Evolutionary conservation across 1,140 invertebrate genomes (phyloP).

Genomic region (Caenorhabditis elegans): DNA sequence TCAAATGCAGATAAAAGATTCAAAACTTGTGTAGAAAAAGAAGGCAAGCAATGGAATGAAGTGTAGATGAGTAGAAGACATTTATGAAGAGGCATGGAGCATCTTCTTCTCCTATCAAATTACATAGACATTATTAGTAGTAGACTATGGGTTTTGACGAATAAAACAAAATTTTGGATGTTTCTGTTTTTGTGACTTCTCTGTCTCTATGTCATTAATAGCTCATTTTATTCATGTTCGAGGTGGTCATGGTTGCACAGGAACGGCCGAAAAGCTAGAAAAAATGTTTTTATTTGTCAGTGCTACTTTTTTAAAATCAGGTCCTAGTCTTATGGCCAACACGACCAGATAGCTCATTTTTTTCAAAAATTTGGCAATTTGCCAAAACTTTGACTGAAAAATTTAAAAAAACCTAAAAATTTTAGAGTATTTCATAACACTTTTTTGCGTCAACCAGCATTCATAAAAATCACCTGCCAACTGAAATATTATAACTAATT

Average conservation of each 20-base stretch:
- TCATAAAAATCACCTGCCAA: no score
- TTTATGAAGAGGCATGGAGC: neutral
- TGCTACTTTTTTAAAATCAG: no score
- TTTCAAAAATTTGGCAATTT: no score
- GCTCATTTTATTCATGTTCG: neutral
- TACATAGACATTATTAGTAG: slow-evolving; percentile 21
- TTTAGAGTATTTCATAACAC: no score
- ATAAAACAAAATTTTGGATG: neutral
- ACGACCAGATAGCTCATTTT: no score
- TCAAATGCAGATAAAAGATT: slow-evolving; percentile 1
- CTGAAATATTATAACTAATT: no score
- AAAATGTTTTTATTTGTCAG: no score
- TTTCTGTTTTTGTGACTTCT: neutral
- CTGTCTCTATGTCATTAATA: neutral
- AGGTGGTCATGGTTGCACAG: slow-evolving; percentile 8
- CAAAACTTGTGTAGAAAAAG: neutral
- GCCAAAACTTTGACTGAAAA: no score
- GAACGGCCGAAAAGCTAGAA: no score
- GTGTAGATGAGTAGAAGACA: slow-evolving; percentile 10
- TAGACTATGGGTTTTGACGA: neutral
- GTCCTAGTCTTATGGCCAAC: no score
- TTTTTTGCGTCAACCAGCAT: no score
- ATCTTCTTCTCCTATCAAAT: neutral
- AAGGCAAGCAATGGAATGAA: neutral
- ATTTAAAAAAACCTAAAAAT: no score